Percentiles rank a stretch among this genome's conserved stretches.
Evolutionary conservation across 1,140 invertebrate genomes (phyloP).

Genomic region (Dufourea novaeangliae): DNA sequence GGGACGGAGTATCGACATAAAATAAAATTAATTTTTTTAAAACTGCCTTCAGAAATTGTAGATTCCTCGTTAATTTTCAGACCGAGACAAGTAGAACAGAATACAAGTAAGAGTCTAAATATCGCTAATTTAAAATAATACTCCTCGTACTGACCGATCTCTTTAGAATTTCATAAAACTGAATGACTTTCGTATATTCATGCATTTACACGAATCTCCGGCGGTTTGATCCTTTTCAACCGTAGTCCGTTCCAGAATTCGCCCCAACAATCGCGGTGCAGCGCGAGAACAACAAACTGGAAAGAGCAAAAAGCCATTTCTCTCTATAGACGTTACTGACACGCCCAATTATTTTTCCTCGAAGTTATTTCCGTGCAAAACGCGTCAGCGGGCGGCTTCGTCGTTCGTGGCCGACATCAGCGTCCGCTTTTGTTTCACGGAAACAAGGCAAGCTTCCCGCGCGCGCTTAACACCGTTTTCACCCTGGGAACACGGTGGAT

Average conservation of each 20-base stretch:
- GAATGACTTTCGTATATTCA: too few relatives aligned
- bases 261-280: background rate
- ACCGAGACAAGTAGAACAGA: too few relatives aligned
- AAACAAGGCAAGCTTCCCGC: background rate
- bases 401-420: background rate
- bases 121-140: too few relatives aligned
- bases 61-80: too few relatives aligned
- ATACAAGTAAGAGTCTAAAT: too few relatives aligned
- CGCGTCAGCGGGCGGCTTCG: background rate
- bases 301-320: background rate
- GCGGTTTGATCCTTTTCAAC: too few relatives aligned
- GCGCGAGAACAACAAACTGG: background rate
- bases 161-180: too few relatives aligned
- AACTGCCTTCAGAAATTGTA: too few relatives aligned
- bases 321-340: conserved; percentile 10
- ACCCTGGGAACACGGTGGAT: background rate
- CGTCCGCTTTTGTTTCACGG: background rate
- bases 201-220: too few relatives aligned
- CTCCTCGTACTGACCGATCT: too few relatives aligned
- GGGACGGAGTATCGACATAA: too few relatives aligned
- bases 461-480: conserved; percentile 9
- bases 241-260: background rate
- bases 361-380: background rate
- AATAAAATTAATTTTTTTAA: too few relatives aligned
- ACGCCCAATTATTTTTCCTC: conserved; percentile 12